Base-by-base conservation (phyloP, 2,113 vertebrate species). In the Merops nubicus region DNA sequence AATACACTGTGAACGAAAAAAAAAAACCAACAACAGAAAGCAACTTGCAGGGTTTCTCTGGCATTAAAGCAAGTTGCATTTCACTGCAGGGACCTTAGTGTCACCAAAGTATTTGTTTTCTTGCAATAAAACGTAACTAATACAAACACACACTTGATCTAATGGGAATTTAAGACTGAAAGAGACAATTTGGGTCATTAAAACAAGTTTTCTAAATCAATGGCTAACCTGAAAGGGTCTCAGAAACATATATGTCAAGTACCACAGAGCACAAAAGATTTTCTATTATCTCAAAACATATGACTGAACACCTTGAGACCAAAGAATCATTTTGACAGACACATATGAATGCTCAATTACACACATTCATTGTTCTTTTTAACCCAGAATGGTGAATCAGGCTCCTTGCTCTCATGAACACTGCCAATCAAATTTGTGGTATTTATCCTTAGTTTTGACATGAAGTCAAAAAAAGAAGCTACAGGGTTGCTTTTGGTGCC, bases 401-500 rank as follows among this genome's bases (percentile, higher is more conserved):
- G 86, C 11, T 77, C 43, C 33, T 84, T 73, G 43, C 64, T 54
- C 48, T 70, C 65, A 69, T 47, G 11, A 93, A 85, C 34, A 38
- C 15, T 54, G 31, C 17, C 63, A 90, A 72, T 11, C 57, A 73
- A 31, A 80, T 57, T 36, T 28, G 14, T 28, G 65, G 8, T n/a
- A 62, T 80, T 91, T 62, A 83, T 62, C n/a, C 19, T 69, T 76
- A 57, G 53, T 77, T 81, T 74, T 89, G 63, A 65, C 45, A 84
- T 3, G 31, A 69, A 31, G 4, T 70, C 31, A 65, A 45, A 57
- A 60, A 70, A 72, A 76, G 65, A 82, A 94, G 63, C 48, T 85
- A 59, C n/a, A n/a, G 28, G 57, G 2, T 43, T 91, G n/a, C n/a
- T 86, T 88, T 56, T 72, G 22, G 34, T 72, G 48, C 19, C 31